phyloP scores from a whole-genome alignment of 2,888 invertebrate genomes.

The Cheilosia urbana region DNA sequence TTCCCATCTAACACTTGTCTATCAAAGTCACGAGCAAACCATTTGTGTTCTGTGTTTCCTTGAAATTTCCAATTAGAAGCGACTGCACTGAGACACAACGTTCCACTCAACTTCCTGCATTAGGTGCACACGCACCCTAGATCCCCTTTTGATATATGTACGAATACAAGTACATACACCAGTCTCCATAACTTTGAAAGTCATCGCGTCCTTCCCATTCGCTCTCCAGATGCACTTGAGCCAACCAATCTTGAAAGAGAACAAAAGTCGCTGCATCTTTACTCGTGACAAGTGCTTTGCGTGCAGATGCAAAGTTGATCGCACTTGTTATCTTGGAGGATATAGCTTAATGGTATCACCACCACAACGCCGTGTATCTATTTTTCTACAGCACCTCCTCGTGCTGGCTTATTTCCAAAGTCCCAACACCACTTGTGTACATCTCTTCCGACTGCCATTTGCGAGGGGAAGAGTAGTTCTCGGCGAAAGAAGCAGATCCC shows the following conservation, averaged over 20 bases:
- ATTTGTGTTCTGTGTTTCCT: not conserved
- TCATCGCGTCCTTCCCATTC: not conserved
- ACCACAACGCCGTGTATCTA: conserved; percentile 13
- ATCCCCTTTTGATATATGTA: conserved; percentile 2
- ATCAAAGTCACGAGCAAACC: conserved; percentile 22
- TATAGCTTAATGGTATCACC: conserved; percentile 45
- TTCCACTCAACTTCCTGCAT: not conserved
- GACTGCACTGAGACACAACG: conserved; percentile 12
- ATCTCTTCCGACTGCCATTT: not conserved
- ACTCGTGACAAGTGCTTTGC: conserved; percentile 34
- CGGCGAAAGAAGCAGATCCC: conserved; percentile 6
- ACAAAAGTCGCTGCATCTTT: conserved; percentile 20
- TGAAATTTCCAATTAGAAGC: conserved; percentile 17
- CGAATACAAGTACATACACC: not conserved
- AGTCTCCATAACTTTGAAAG: conserved; percentile 2
- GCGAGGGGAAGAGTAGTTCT: not conserved
- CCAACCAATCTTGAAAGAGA: conserved; percentile 4
- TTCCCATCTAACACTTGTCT: not conserved
- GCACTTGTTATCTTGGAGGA: conserved; percentile 55
- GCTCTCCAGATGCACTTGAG: conserved; percentile 3
- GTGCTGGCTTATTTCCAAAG: conserved; percentile 32
- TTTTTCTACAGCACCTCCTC: conserved; percentile 23
- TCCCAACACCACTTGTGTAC: not conserved
- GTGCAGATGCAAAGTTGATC: conserved; percentile 59
- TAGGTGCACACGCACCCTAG: conserved; percentile 9